Conservation (phyloP, 92 coral and sea anemone genomes). For the Nematostella vectensis region DNA sequence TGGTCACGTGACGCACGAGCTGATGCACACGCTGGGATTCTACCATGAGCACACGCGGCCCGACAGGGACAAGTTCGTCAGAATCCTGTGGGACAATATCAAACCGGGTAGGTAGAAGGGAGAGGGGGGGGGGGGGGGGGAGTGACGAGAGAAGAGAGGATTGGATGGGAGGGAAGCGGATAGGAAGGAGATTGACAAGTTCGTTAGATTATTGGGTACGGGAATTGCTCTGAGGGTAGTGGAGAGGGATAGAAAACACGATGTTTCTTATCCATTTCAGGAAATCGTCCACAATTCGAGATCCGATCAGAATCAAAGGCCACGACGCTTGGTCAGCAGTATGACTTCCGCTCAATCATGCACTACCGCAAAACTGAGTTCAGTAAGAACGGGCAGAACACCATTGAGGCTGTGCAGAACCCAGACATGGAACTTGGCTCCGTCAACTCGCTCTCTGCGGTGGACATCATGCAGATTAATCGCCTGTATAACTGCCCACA, state of each 20-base stretch:
- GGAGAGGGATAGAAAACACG: too few relatives aligned
- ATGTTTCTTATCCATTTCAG: background rate
- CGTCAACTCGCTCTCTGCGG: conserved; percentile 51
- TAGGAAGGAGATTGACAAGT: too few relatives aligned
- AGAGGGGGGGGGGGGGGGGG: too few relatives aligned
- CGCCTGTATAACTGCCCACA: conserved; percentile 71
- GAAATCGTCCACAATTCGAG: conserved; percentile 1
- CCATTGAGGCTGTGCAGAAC: conserved; percentile 56
- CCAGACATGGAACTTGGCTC: conserved; percentile 79
- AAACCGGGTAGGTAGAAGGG: conserved; percentile 58
- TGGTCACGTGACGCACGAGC: conserved; percentile 79
- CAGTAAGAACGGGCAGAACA: conserved; percentile 66
- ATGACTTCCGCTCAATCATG: conserved; percentile 89
- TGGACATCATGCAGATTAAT: conserved; percentile 71
- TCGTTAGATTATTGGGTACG: too few relatives aligned
- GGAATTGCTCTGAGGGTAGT: too few relatives aligned
- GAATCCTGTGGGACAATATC: conserved; percentile 78
- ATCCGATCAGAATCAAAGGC: conserved; percentile 16
- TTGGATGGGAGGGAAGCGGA: too few relatives aligned
- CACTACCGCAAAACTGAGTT: conserved; percentile 85
- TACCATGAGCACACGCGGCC: conserved; percentile 89
- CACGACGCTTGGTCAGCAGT: conserved; percentile 61
- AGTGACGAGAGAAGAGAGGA: too few relatives aligned
- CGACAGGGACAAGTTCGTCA: conserved; percentile 68
- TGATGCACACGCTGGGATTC: conserved; percentile 86